These are phyloP conservation scores for Dichetophora obliterata DNA, from an alignment of 2,888 invertebrate species.

Conservation along the genomic window DNA sequence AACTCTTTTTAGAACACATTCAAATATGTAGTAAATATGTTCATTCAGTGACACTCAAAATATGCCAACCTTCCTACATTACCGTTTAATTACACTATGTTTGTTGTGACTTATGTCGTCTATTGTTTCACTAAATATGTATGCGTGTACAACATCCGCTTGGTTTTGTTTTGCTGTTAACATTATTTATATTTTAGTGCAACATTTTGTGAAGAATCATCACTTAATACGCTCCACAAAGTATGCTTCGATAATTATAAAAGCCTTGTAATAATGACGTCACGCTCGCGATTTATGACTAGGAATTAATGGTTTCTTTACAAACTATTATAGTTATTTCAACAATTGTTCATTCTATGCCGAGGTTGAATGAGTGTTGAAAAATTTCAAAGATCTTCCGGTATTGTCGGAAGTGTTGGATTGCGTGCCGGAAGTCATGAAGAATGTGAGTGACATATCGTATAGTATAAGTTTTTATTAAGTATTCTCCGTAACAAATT, in stretches of 20 bases:
- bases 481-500: too few species aligned
- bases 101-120: background rate
- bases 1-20: too few species aligned
- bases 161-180: background rate
- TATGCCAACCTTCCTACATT: too few species aligned
- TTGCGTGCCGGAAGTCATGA: slow-evolving; percentile 1
- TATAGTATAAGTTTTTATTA: background rate
- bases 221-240: background rate
- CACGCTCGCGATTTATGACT: too few species aligned
- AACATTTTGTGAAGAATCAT: background rate
- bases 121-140: background rate
- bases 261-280: background rate
- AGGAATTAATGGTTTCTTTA: too few species aligned
- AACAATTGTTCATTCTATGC: too few species aligned
- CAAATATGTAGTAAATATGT: too few species aligned
- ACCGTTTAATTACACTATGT: background rate
- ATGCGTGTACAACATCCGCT: background rate
- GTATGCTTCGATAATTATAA: background rate
- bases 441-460: background rate
- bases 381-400: background rate
- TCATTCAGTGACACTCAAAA: too few species aligned
- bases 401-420: background rate
- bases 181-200: background rate
- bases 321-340: too few species aligned
- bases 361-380: too few species aligned